Percentiles rank a stretch among this genome's conserved stretches.
These are phyloP conservation scores for Sylvia atricapilla DNA, from an alignment of 2,113 vertebrate species.

Conservation along the genomic window DNA sequence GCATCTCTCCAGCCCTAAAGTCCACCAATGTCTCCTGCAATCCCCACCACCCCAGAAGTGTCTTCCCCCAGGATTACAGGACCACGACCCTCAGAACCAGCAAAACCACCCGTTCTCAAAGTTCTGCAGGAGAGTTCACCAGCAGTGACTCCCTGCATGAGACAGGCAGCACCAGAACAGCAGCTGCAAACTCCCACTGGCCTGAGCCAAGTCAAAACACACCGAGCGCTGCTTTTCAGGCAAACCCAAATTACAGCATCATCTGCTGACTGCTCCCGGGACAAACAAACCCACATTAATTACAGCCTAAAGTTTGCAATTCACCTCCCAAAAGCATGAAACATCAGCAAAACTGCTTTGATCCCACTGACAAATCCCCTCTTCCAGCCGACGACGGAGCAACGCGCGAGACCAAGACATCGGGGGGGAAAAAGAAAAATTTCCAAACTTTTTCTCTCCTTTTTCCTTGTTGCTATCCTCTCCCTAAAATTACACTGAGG, in stretches of 20 bases:
- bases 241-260: constrained; percentile 53
- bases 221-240: not conserved
- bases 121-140: not conserved
- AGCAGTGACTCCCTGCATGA: not conserved
- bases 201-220: not conserved
- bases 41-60: not conserved
- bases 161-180: not conserved
- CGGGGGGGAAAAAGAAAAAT: rapidly evolving
- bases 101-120: not conserved
- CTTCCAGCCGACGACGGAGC: not conserved
- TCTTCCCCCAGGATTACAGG: not conserved
- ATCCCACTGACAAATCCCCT: not conserved
- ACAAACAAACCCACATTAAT: not conserved
- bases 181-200: constrained; percentile 27
- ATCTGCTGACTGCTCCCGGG: not conserved
- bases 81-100: not conserved
- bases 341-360: constrained; percentile 3
- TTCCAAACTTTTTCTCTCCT: not conserved
- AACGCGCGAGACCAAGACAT: rapidly evolving
- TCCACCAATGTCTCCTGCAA: rapidly evolving
- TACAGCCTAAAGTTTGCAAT: not conserved
- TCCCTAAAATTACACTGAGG: not conserved
- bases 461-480: not conserved
- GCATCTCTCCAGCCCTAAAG: not conserved
- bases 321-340: not conserved